Conservation (phyloP, 2,797 vertebrate genomes). For the Artibeus jamaicensis region DNA sequence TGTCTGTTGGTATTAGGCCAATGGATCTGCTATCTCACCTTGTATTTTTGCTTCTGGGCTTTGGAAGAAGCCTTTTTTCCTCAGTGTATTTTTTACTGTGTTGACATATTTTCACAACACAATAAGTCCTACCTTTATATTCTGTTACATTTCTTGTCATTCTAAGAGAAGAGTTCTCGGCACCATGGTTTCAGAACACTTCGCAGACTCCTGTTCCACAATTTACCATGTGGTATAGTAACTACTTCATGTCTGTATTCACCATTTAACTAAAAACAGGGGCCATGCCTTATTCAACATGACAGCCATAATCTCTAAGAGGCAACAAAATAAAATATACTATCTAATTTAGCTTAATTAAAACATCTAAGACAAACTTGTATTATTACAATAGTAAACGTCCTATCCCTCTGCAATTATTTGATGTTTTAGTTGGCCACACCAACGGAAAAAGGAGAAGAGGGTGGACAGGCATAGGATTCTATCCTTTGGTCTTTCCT, state of each 20-base stretch:
- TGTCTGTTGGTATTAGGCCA: neutral
- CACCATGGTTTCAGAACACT: neutral
- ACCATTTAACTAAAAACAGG: neutral
- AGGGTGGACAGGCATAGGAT: fast-evolving
- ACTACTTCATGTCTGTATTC: neutral
- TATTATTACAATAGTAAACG: neutral
- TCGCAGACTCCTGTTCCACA: neutral
- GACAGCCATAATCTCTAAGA: neutral
- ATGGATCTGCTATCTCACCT: neutral
- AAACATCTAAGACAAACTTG: neutral
- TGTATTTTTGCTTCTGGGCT: neutral
- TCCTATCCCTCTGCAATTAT: neutral
- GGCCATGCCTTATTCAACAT: neutral
- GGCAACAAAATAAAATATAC: neutral
- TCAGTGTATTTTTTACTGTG: neutral
- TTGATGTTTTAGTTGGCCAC: neutral
- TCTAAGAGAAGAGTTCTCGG: neutral
- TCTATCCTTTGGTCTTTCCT: neutral
- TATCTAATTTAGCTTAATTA: neutral
- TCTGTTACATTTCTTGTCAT: neutral
- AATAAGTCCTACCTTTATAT: neutral
- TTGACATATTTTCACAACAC: neutral
- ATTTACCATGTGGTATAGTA: neutral
- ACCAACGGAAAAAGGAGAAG: neutral
- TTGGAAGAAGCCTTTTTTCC: neutral